A percentile compares a stretch with the other conserved stretches of the same genome.
Evolutionary conservation across 92 coral and sea anemone species (phyloP).

Genomic region (Palythoa caribaeorum): DNA sequence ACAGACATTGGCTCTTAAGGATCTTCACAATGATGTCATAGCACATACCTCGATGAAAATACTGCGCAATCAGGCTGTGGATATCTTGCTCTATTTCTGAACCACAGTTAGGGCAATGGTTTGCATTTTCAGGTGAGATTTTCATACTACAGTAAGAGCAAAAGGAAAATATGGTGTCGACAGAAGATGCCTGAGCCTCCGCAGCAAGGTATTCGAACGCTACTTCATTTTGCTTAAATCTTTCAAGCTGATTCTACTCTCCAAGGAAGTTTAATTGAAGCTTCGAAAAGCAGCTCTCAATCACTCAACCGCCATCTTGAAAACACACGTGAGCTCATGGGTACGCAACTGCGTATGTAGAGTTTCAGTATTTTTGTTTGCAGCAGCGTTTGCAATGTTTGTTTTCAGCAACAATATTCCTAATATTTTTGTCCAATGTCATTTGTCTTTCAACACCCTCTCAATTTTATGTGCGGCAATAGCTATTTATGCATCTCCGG

Average conservation of each 20-base stretch:
- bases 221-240: background rate
- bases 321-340: background rate
- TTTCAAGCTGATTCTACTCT: background rate
- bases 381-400: background rate
- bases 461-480: background rate
- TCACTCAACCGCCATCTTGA: background rate
- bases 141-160: background rate
- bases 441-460: background rate
- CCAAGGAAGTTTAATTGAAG: background rate
- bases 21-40: too few species aligned
- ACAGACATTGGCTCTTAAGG: too few species aligned
- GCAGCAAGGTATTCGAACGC: background rate
- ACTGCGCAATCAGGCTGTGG: too few species aligned
- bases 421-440: background rate
- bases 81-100: too few species aligned
- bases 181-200: background rate
- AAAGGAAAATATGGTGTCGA: conserved; percentile 35
- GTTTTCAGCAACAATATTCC: background rate
- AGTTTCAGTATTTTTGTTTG: background rate
- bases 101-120: too few species aligned
- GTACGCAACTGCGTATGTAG: background rate
- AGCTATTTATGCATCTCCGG: background rate
- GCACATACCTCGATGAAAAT: background rate
- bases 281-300: background rate
- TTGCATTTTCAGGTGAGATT: too few species aligned